A percentile compares a stretch with the other conserved stretches of the same genome.
Conservation (phyloP, 2,113 vertebrate genomes). For the Podilymbus podiceps region DNA sequence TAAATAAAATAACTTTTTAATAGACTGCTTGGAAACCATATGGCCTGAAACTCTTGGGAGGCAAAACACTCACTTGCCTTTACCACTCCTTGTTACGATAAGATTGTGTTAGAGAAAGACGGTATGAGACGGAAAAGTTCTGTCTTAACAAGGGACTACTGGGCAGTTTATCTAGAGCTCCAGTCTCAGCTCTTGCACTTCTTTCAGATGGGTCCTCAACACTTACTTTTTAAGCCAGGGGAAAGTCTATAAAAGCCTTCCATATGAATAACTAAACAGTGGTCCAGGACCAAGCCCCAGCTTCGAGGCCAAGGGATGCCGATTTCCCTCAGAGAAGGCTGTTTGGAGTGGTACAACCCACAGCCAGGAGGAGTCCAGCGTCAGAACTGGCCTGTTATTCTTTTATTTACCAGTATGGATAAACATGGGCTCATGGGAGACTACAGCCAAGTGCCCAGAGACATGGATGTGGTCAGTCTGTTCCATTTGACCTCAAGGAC, state of each 20-base stretch:
- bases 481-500: background rate
- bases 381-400: background rate
- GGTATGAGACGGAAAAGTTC: background rate
- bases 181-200: background rate
- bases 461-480: background rate
- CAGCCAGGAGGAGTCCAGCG: background rate
- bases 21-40: background rate
- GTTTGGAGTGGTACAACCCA: background rate
- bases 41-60: background rate
- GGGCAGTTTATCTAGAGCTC: background rate
- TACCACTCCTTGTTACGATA: background rate
- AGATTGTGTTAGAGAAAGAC: background rate
- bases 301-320: background rate
- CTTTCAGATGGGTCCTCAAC: background rate
- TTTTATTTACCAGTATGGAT: background rate
- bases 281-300: background rate
- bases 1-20: background rate
- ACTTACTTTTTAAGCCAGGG: background rate
- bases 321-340: background rate
- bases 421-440: background rate
- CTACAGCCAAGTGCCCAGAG: no score
- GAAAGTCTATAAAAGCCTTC: background rate
- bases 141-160: background rate
- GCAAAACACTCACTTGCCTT: background rate
- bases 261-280: background rate